Evolutionary conservation across 2,113 vertebrate genomes (phyloP).

Genomic region (Ranitomeya imitator): DNA sequence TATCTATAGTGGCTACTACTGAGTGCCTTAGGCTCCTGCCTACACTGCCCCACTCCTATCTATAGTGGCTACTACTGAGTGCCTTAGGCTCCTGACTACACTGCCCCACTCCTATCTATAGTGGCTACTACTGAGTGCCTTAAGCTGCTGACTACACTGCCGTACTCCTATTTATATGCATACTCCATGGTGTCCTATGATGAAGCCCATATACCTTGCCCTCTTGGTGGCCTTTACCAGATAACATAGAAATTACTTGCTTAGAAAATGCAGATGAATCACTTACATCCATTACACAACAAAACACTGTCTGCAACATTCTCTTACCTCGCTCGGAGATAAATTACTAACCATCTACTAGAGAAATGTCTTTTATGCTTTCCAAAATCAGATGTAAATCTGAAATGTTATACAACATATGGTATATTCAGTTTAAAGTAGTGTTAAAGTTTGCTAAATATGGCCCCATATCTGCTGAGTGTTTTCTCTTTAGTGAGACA

Average conservation of each 20-base stretch:
- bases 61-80: neutral
- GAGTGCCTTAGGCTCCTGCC: too few species aligned
- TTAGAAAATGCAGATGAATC: neutral
- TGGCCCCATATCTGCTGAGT: conserved; percentile 44
- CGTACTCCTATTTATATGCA: neutral
- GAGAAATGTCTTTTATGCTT: conserved; percentile 30
- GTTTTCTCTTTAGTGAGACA: conserved; percentile 36
- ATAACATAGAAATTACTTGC: neutral
- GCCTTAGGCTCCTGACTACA: too few species aligned
- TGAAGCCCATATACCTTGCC: neutral
- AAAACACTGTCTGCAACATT: neutral
- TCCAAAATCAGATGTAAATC: neutral
- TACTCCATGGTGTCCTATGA: neutral
- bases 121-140: too few species aligned
- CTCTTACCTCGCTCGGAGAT: neutral
- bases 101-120: too few species aligned
- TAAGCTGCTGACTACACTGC: too few species aligned
- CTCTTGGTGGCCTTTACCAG: neutral
- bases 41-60: too few species aligned
- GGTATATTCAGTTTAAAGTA: conserved; percentile 51
- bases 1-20: too few species aligned
- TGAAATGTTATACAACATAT: conserved; percentile 48
- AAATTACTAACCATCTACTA: neutral
- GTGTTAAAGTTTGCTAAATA: conserved; percentile 50
- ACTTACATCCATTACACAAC: neutral